Evolutionary conservation across 2,113 vertebrate species (phyloP).

Genomic region (Potamarius usumacintae): DNA sequence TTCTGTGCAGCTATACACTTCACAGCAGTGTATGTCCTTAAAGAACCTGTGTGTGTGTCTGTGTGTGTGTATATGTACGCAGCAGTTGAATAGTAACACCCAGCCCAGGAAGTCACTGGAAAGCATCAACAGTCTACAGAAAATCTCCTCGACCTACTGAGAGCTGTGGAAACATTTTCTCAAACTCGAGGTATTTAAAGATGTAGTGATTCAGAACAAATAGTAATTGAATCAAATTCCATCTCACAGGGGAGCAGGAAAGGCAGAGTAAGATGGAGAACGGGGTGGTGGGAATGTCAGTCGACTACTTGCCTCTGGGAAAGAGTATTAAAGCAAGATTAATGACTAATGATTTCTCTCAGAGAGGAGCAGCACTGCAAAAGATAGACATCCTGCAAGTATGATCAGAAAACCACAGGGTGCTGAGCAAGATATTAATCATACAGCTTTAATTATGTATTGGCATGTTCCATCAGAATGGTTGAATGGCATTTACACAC

Average conservation of each 20-base stretch:
- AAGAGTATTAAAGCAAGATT: constrained; percentile 49
- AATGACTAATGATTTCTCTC: constrained; percentile 52
- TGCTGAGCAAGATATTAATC: constrained; percentile 14
- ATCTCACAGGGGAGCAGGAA: constrained; percentile 9
- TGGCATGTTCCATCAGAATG: not conserved
- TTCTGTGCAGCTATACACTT: not conserved
- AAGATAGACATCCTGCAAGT: not conserved
- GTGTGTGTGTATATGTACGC: not conserved
- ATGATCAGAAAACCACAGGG: not conserved
- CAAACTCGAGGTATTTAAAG: constrained; percentile 52
- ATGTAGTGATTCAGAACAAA: constrained; percentile 52
- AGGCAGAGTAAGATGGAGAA: not conserved
- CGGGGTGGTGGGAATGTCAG: constrained; percentile 6
- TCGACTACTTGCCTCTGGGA: constrained; percentile 30
- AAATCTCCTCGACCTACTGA: not conserved
- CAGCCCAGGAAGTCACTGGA: not conserved
- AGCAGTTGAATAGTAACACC: not conserved
- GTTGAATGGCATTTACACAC: not conserved
- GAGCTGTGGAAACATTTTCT: constrained; percentile 9
- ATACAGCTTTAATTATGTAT: constrained; percentile 23
- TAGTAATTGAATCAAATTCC: constrained; percentile 47
- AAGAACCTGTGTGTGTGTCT: not conserved
- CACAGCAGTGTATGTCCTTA: not conserved
- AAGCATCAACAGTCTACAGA: not conserved
- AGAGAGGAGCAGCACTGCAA: constrained; percentile 14